Conservation (phyloP, 2,888 invertebrate genomes). For the Scaptomyza reducta region DNA sequence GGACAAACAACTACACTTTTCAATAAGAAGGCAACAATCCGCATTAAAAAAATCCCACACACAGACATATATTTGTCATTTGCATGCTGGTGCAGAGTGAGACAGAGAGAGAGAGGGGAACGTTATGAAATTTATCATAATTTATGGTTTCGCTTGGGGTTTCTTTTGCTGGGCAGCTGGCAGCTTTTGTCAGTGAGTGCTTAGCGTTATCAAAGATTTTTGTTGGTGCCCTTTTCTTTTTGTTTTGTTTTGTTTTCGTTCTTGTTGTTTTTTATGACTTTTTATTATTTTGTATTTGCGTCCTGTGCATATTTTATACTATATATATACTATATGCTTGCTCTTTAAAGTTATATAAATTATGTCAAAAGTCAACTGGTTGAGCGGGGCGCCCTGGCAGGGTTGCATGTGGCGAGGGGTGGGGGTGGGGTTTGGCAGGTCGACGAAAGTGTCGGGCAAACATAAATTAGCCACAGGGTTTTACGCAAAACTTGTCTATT, state of each 20-base stretch:
- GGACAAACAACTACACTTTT: constrained; percentile 15
- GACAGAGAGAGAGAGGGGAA: neutral
- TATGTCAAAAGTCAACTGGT: constrained; percentile 56
- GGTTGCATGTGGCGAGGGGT: neutral
- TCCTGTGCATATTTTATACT: constrained; percentile 52
- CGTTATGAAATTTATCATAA: constrained; percentile 44
- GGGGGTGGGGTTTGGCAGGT: neutral
- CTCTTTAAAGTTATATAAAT: constrained; percentile 59
- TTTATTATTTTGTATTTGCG: constrained; percentile 6
- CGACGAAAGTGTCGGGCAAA: constrained; percentile 61
- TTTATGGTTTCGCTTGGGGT: constrained; percentile 39
- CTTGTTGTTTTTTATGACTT: neutral
- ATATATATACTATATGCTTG: constrained; percentile 30
- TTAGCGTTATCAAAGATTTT: constrained; percentile 47
- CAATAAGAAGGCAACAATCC: constrained; percentile 1
- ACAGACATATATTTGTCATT: constrained; percentile 3
- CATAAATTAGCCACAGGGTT: constrained; percentile 68
- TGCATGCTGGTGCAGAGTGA: neutral
- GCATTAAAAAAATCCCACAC: constrained; percentile 16
- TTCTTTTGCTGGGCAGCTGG: constrained; percentile 35
- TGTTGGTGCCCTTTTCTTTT: neutral
- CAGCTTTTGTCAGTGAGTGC: constrained; percentile 45
- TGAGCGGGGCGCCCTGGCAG: neutral
- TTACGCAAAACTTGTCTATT: constrained; percentile 68
- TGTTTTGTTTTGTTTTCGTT: constrained; percentile 1